Base-by-base conservation (phyloP, 2,888 invertebrate genomes). In the Neoascia interrupta region DNA sequence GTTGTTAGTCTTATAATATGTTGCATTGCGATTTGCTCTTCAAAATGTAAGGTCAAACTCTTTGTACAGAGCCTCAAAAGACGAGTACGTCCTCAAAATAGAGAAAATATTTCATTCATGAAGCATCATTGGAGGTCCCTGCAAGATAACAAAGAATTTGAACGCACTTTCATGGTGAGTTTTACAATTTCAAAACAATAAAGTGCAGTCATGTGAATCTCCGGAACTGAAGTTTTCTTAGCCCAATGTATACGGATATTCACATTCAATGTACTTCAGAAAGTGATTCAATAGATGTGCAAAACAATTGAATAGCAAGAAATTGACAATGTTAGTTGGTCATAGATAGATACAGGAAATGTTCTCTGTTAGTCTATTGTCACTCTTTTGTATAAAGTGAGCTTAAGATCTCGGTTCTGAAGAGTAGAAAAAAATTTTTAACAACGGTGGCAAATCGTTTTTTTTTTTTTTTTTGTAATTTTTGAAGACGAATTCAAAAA, bases 221-320 rank as follows among this genome's bases (percentile, higher is more conserved):
- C 63, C 75, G 41, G 54, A 5, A 56, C 51, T 75, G 75, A 56
- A 54, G 43, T 69, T 51, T 66, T 53, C 54, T 21, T 47, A 23
- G 36, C 21, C 58, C 54, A 28, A 39, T 66, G 49, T 36, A 56
- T 66, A 63, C 51, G 74, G 73, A 68, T 73, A 81, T 80, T 73
- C 66, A 81, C 70, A 76, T 76, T 64, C 76, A 76, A 76, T 76
- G 70, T 64, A 64, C 64, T 76, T 76, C 76, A 72, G 34, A 76
- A 64, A 76, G 51, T 43, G 70, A 75, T 75, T 75, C 69, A 75
- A 69, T 63, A 43, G 49, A 63, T 56, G 41, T 54, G 21, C 13
- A 53, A 21, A 31, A 36, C 43, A 21, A 66, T 56, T 64, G 64
- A 56, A 56, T 34, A 31, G 28, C 26, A 41, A 37, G 23, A 19